phyloP scores from a whole-genome alignment of 2,113 vertebrate genomes.

The Tringa solitaria region DNA sequence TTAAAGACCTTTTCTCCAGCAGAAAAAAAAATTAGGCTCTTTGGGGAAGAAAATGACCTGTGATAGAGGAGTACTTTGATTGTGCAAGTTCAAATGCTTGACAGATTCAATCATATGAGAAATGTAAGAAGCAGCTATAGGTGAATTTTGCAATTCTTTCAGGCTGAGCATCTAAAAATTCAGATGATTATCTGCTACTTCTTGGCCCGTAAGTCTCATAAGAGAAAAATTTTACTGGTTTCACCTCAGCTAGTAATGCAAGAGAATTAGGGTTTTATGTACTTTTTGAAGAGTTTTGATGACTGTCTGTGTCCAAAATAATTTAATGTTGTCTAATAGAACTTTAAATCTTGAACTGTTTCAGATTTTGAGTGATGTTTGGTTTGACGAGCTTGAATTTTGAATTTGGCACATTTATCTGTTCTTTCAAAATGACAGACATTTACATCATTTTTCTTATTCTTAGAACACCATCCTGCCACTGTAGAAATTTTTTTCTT shows the following conservation, averaged over 20 bases:
- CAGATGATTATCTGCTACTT: neutral
- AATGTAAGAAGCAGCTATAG: neutral
- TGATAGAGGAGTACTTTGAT: conserved; percentile 5
- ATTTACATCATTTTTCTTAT: neutral
- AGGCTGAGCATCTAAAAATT: neutral
- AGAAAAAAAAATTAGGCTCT: neutral
- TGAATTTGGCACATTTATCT: neutral
- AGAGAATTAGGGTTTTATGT: neutral
- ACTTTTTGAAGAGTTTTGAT: neutral
- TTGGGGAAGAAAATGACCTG: conserved; percentile 21
- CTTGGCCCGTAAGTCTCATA: neutral
- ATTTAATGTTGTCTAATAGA: neutral
- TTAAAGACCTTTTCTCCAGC: neutral
- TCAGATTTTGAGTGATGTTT: neutral
- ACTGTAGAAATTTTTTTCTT: neutral
- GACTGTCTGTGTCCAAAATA: neutral
- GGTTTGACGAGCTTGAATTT: neutral
- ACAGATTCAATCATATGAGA: neutral
- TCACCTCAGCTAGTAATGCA: neutral
- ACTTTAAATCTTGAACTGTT: neutral
- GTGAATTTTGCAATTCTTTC: neutral
- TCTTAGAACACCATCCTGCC: neutral
- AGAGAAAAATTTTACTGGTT: neutral
- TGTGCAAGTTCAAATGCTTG: conserved; percentile 31
- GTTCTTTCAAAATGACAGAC: neutral